phyloP scores from a whole-genome alignment of 2,888 invertebrate genomes.

The Sminthurinus aureus region DNA sequence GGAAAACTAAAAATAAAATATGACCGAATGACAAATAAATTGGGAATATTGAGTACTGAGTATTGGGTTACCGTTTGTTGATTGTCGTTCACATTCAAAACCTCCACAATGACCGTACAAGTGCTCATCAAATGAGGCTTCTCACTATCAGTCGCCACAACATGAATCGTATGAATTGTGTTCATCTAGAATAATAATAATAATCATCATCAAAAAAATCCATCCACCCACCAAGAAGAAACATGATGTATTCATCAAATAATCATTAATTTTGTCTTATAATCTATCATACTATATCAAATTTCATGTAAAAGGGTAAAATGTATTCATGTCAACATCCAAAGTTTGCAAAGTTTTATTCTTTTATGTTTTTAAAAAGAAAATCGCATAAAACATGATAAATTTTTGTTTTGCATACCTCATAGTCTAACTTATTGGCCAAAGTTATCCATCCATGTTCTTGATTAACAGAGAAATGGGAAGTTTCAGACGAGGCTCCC shows the following conservation, averaged over 20 bases:
- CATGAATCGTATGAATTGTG: conserved; percentile 54
- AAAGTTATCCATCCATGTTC: conserved; percentile 60
- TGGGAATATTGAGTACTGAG: not conserved
- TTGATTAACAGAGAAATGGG: conserved; percentile 59
- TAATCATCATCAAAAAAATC: not conserved
- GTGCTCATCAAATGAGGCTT: conserved; percentile 58
- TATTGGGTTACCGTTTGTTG: conserved; percentile 49
- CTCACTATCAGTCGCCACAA: conserved; percentile 57
- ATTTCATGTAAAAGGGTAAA: too few relatives aligned
- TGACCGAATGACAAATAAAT: not conserved
- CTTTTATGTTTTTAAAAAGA: not conserved
- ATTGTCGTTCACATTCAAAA: conserved; percentile 60
- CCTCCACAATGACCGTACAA: conserved; percentile 56
- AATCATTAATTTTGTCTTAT: not conserved
- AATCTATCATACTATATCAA: too few relatives aligned
- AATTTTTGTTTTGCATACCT: too few relatives aligned
- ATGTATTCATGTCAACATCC: not conserved
- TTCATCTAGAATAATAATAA: conserved; percentile 45
- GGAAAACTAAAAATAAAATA: not conserved
- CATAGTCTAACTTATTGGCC: conserved; percentile 59
- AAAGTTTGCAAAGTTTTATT: not conserved
- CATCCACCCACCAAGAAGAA: too few relatives aligned
- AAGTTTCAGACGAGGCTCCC: conserved; percentile 46
- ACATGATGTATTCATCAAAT: not conserved
- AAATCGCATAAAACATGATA: not conserved